These are phyloP conservation scores for Lordiphosa collinella DNA, from an alignment of 1,140 invertebrate genomes.

Conservation along the genomic window DNA sequence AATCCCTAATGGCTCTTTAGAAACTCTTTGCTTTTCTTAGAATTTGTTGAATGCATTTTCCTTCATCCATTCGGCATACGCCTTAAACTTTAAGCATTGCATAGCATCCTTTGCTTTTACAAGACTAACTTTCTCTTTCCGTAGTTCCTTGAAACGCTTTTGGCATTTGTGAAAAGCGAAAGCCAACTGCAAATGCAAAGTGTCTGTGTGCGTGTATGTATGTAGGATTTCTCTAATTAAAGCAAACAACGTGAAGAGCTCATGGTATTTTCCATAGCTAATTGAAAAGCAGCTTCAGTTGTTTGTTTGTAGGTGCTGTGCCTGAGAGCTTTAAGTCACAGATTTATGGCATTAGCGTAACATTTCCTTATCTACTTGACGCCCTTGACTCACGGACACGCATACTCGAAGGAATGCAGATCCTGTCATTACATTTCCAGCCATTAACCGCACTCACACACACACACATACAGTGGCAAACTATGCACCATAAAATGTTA, in stretches of 20 bases:
- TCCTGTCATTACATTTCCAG: conserved; percentile 54
- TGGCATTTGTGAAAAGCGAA: conserved; percentile 1
- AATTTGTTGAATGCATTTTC: too few species aligned
- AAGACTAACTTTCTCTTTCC: neutral
- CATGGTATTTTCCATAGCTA: too few species aligned
- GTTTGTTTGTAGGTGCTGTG: neutral
- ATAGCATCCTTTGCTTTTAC: too few species aligned
- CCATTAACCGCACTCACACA: conserved; percentile 34
- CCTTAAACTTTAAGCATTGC: neutral
- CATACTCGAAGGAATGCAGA: conserved; percentile 37
- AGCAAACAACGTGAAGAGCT: neutral
- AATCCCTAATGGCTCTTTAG: too few species aligned
- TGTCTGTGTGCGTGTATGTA: neutral
- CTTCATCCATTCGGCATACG: conserved; percentile 13
- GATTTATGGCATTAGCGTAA: conserved; percentile 39
- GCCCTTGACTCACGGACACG: neutral
- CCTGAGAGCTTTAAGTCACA: conserved; percentile 33
- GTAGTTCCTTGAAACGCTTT: neutral
- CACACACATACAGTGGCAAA: neutral
- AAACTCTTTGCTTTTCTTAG: neutral
- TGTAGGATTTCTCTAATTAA: conserved; percentile 12
- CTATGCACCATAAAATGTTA: conserved; percentile 42
- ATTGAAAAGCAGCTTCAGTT: conserved; percentile 9
- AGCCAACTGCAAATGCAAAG: neutral
- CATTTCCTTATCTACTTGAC: conserved; percentile 43